phyloP scores from a whole-genome alignment of 1,140 invertebrate genomes.

The Drosophila paulistorum region DNA sequence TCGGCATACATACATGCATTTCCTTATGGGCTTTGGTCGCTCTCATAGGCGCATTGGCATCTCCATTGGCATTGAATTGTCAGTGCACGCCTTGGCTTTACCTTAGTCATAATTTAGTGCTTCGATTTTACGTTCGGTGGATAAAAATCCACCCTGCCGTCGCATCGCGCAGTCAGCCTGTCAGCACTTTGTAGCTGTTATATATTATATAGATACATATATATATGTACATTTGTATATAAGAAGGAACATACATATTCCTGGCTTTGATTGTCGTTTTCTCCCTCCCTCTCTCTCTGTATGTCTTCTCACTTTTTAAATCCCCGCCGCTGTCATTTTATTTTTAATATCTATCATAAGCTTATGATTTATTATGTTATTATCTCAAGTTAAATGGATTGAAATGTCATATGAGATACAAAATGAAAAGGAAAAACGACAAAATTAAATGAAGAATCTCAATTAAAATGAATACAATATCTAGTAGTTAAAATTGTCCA shows the following conservation, averaged over 20 bases:
- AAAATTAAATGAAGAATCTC: conserved; percentile 9
- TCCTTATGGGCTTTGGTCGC: conserved; percentile 8
- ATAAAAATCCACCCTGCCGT: conserved; percentile 4
- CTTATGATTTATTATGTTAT: conserved; percentile 21
- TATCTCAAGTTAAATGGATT: conserved; percentile 15
- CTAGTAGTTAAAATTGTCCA: neutral
- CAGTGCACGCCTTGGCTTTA: conserved; percentile 37
- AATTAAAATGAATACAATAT: neutral
- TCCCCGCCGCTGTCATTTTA: conserved; percentile 29
- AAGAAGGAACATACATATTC: conserved; percentile 8
- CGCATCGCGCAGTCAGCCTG: conserved; percentile 22
- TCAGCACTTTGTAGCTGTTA: conserved; percentile 46
- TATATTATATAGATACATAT: conserved; percentile 12
- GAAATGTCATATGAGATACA: neutral
- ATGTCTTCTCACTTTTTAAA: conserved; percentile 11
- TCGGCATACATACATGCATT: conserved; percentile 6
- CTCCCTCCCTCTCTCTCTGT: conserved; percentile 32
- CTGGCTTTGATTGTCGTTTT: conserved; percentile 50
- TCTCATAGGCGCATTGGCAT: conserved; percentile 1
- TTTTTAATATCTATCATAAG: conserved; percentile 28
- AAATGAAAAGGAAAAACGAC: neutral
- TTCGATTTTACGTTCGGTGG: conserved; percentile 23
- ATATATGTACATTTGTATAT: neutral
- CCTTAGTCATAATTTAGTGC: conserved; percentile 59
- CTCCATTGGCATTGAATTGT: conserved; percentile 56